Evolutionary conservation across 2,888 invertebrate species (phyloP), one percentile per base, ranked within the genome.

Genomic region (Apamea anceps): DNA sequence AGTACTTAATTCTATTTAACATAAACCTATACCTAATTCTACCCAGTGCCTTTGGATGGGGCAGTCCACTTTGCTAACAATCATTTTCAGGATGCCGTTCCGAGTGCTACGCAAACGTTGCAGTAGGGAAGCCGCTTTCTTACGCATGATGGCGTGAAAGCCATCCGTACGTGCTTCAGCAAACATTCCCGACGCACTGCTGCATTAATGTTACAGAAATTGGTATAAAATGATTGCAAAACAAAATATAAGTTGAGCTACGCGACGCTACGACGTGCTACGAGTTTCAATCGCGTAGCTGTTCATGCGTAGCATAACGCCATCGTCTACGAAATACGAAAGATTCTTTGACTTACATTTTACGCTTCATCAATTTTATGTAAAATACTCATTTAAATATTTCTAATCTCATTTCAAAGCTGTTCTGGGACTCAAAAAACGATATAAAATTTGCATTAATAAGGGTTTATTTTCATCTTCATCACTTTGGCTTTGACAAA

Each of bases 251-350:
- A 78, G 75, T 79, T 57, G n/a, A 15, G 86, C 84, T 86, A 78
- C 84, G 84, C 66, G 68, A 15, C n/a, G 79, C 78, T 84, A 81
- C 87, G 82, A 82, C 77, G 87, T 87, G 87, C 87, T 86, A 86
- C 87, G 87, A 87, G 65, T 71, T 80, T 79, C 65, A 87, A 87
- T 79, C 77, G 70, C 67, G 87, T 87, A 86, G 86, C 82, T 25
- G 51, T 71, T 85, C 72, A 68, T 32, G 82, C 76, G 87, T 87
- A 86, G 76, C 75, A 45, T 80, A 75, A 70, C 81, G 48, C n/a
- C 60, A 45, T 70, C 60, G 7, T 75, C 85, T 87, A 85, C 82
- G 74, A 82, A 85, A 82, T 75, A 73, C 37, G 12, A 67, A 67
- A 79, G 66, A 78, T 70, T 80, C 60, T 74, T 71, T 65, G 71